phyloP scores from a whole-genome alignment of 37 sponge, comb jelly and placozoan genomes.

The Hexactinellida sp. region DNA sequence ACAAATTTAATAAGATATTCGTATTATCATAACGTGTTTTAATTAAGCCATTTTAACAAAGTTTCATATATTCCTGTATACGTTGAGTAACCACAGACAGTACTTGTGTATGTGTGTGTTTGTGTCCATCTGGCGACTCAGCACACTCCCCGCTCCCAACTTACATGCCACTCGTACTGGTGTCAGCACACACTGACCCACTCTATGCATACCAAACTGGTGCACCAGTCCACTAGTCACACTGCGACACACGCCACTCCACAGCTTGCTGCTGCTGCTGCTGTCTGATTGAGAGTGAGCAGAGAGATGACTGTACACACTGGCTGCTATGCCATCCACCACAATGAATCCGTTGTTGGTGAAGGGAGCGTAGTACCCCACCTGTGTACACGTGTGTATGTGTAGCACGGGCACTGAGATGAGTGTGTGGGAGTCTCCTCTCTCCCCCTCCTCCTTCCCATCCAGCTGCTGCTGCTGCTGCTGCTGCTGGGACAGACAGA shows the following conservation, averaged over 20 bases:
- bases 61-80: too few species aligned
- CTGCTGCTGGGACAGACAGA: not conserved
- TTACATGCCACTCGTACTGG: not conserved
- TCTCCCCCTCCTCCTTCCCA: not conserved
- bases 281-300: not conserved
- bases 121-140: not conserved
- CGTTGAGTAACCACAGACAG: not conserved
- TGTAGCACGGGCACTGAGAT: not conserved
- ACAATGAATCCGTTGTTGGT: not conserved
- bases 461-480: not conserved
- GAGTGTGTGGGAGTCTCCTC: too few species aligned
- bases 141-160: not conserved
- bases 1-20: too few species aligned
- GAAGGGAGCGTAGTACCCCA: not conserved
- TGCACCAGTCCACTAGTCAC: not conserved
- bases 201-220: not conserved
- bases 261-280: too few species aligned
- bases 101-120: not conserved
- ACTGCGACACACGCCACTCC: not conserved
- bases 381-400: not conserved
- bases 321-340: not conserved
- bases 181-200: not conserved
- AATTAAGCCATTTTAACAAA: too few species aligned
- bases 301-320: not conserved
- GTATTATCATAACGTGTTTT: too few species aligned